A percentile compares a stretch with the other conserved stretches of the same genome.
Evolutionary conservation across 2,797 vertebrate genomes (phyloP).

Genomic region (Choloepus didactylus): DNA sequence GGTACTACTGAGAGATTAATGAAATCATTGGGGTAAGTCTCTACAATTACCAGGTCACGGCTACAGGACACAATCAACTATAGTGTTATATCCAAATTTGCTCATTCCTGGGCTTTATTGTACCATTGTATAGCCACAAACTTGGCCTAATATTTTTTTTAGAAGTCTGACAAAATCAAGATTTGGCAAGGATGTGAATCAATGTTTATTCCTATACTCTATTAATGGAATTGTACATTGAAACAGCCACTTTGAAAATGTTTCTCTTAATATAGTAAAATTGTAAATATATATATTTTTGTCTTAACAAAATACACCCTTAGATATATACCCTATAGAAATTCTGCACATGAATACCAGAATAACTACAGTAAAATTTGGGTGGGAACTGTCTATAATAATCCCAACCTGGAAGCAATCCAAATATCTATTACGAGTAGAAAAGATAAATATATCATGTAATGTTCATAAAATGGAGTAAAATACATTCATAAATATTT

Average conservation of each 20-base stretch:
- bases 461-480: background rate
- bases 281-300: background rate
- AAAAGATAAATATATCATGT: background rate
- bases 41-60: background rate
- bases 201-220: background rate
- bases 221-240: background rate
- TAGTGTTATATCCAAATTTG: background rate
- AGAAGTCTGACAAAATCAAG: background rate
- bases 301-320: background rate
- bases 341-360: background rate
- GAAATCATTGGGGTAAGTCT: background rate
- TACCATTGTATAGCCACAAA: background rate
- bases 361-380: background rate
- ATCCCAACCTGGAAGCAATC: background rate
- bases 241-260: background rate
- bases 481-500: background rate
- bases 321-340: background rate
- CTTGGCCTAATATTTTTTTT: background rate
- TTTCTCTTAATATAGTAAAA: background rate
- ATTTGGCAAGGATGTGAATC: background rate
- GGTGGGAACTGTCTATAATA: background rate
- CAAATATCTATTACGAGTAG: background rate
- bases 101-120: background rate
- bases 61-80: background rate
- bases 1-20: background rate